A percentile compares a stretch with the other conserved stretches of the same genome.
Evolutionary conservation across 2,888 invertebrate species (phyloP).

Genomic region (Conomelus anceps): DNA sequence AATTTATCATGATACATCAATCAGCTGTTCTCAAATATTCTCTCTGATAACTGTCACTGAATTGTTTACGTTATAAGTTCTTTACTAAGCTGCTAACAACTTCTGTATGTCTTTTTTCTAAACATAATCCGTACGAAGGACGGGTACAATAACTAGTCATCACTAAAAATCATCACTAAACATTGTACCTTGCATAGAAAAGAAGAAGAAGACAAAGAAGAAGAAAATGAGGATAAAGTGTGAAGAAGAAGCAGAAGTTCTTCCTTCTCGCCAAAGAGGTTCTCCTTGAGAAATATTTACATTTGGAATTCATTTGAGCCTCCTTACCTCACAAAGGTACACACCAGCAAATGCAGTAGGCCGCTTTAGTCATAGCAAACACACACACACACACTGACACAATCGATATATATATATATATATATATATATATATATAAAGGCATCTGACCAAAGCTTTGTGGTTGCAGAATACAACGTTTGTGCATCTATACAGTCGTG

Average conservation of each 20-base stretch:
- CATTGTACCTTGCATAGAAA: no score
- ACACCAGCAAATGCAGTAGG: neutral
- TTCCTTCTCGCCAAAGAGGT: neutral
- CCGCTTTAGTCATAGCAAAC: neutral
- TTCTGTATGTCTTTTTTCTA: no score
- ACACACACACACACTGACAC: no score
- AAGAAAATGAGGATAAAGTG: neutral
- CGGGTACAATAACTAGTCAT: no score
- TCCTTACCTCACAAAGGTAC: neutral
- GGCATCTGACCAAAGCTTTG: neutral
- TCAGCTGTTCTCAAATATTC: no score
- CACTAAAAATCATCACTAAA: no score
- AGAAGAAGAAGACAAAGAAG: neutral
- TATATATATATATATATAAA: neutral
- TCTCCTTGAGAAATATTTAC: neutral
- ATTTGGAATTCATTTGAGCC: neutral
- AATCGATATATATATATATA: neutral
- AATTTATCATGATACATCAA: no score
- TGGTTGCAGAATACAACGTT: neutral
- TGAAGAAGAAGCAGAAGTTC: neutral
- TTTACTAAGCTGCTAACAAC: no score
- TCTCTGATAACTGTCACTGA: no score
- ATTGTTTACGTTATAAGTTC: no score
- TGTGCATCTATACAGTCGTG: no score
- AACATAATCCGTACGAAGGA: no score